Base-by-base conservation (phyloP, 2,888 invertebrate genomes). In the Rotaria macrura region DNA sequence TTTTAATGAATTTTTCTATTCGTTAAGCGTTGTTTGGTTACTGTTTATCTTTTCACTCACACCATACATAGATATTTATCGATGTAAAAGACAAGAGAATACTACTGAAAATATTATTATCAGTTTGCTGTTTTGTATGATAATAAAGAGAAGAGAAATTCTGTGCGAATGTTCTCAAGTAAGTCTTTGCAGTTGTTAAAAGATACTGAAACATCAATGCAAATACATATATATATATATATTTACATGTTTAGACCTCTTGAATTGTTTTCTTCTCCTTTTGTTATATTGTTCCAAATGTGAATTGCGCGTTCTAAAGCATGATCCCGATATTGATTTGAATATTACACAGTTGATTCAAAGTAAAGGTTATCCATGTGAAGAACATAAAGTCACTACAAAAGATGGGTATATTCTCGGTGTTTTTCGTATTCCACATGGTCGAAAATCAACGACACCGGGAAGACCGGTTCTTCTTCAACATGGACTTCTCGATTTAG, bases 361-460 rank as follows among this genome's bases (percentile, higher is more conserved):
- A 9, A 89, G 88, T 87, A 90, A 91, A 88, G 91, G 91, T 14
- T 91, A 91, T n/a, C n/a, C n/a, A n/a, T n/a, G n/a, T n/a, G n/a
- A n/a, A n/a, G n/a, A n/a, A n/a, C n/a, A n/a, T n/a, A 87, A 87
- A 29, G 89, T 90, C 1, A 88, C 89, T 85, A 96, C 96, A 0
- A 92, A 93, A 43, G 96, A 96, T 90, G 95, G 95, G 2, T 96
- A 95, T 90, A 92, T 95, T 83, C 91, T 96, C 84, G 94, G 93
- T n/a, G n/a, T n/a, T n/a, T n/a, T n/a, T n/a, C n/a, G n/a, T n/a
- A n/a, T n/a, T n/a, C n/a, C n/a, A n/a, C 87, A 92, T 88, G 92
- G 92, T 85, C 74, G 84, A 87, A 40, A 74, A 10, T 52, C 34
- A 29, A 34, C 52, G 14, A 55, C 85, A 29, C 25, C n/a, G 4